Evolutionary conservation across 2,888 invertebrate genomes (phyloP), one percentile per base, ranked within the genome.

Genomic region (Drosophila prostipennis): DNA sequence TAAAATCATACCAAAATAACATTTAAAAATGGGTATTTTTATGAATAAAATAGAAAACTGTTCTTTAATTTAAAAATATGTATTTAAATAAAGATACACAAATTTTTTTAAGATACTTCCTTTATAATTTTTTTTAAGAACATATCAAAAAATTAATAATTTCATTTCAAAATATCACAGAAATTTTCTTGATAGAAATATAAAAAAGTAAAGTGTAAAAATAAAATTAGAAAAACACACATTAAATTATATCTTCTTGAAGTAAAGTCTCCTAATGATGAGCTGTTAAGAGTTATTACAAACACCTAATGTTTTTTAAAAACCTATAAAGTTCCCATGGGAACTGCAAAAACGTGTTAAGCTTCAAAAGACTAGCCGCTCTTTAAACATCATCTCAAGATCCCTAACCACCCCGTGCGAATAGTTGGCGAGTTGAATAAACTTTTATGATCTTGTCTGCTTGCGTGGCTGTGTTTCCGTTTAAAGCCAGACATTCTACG

Each of bases 401-500:
- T 26, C 45, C 11, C 29, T 32, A 32, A 42, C 8, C 26, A 40
- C 14, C 4, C 8, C n/a, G 14, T n/a, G 5, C n/a, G 29, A 32
- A 32, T 42, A 6, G 19, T n/a, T 32, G 13, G 3, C 13, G 6
- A 23, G 34, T 55, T 45, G 14, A 32, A 19, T 6, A 43, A 13
- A 8, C 19, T 40, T 60, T 46, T 16, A 61, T 46, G 16, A 32
- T 11, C 40, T 11, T 13, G 14, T 11, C 32, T 29, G 46, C 6
- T 48, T 6, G 11, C 11, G 19, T 11, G 26, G 26, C 2, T 26
- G 14, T 14, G 23, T 39, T 29, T 45, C 4, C 19, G 13, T 61
- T 46, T 32, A 46, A 45, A 10, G 5, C 14, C 19, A 16, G 34
- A 14, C 55, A 55, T 40, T 45, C 45, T 45, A 23, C 36, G 8